These are phyloP conservation scores for Apogon hyalosoma DNA, from an alignment of 2,797 vertebrate species.

Conservation along the genomic window DNA sequence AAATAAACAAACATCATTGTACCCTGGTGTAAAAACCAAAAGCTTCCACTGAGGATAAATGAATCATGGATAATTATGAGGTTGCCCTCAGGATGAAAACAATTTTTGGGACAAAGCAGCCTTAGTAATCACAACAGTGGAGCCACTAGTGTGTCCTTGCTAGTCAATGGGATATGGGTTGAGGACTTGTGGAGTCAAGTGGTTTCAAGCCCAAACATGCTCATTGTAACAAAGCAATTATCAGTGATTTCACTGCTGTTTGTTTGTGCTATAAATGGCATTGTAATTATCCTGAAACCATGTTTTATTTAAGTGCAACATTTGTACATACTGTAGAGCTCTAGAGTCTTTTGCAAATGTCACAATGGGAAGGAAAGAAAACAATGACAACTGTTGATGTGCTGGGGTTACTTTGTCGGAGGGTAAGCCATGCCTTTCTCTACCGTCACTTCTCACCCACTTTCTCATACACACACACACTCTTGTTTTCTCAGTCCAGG, in stretches of 20 bases:
- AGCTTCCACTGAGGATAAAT: constrained; percentile 60
- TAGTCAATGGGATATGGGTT: constrained; percentile 70
- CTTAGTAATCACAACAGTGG: constrained; percentile 73
- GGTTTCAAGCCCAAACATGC: constrained; percentile 77
- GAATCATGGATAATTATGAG: constrained; percentile 72
- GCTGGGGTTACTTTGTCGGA: constrained; percentile 23
- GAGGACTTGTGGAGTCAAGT: constrained; percentile 80
- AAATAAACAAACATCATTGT: constrained; percentile 57
- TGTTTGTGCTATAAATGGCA: constrained; percentile 75
- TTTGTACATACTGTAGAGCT: constrained; percentile 55
- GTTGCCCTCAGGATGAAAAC: constrained; percentile 70
- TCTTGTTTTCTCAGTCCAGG: constrained; percentile 52
- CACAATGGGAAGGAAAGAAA: constrained; percentile 53
- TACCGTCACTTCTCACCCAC: constrained; percentile 19
- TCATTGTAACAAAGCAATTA: constrained; percentile 77
- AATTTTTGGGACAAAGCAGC: constrained; percentile 68
- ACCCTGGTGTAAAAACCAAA: constrained; percentile 66
- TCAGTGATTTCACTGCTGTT: constrained; percentile 77
- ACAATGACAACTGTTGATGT: constrained; percentile 34
- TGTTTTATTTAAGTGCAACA: constrained; percentile 67
- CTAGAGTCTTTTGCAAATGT: constrained; percentile 59
- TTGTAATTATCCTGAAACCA: constrained; percentile 69
- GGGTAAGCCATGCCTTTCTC: constrained; percentile 33
- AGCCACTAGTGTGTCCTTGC: constrained; percentile 69
- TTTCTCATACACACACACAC: constrained; percentile 30